Percentiles rank a stretch among this genome's conserved stretches.
These are phyloP conservation scores for Tragopan temminckii DNA, from an alignment of 2,797 vertebrate species.

Conservation along the genomic window DNA sequence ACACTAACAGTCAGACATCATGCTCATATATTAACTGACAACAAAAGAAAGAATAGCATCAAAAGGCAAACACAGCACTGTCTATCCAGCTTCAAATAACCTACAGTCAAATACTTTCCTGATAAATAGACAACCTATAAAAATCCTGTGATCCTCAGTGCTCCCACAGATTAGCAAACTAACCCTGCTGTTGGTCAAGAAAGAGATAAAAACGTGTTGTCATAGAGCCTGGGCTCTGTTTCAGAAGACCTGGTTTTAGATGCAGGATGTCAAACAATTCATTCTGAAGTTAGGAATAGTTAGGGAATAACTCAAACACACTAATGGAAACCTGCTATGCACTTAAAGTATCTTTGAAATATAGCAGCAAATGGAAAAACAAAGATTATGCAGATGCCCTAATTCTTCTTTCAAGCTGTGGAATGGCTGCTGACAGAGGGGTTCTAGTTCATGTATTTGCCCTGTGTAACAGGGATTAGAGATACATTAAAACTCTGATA, in stretches of 20 bases:
- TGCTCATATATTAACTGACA: neutral
- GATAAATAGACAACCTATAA: neutral
- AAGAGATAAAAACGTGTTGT: neutral
- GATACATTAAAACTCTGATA: neutral
- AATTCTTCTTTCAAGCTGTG: neutral
- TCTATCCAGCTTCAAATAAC: neutral
- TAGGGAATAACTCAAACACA: neutral
- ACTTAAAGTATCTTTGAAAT: neutral
- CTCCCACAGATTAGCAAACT: neutral
- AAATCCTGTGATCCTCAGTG: neutral
- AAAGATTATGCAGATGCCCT: neutral
- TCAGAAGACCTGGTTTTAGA: neutral
- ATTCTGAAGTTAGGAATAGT: neutral
- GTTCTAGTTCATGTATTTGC: neutral
- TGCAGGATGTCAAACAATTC: neutral
- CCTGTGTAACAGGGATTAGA: neutral
- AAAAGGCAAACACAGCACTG: neutral
- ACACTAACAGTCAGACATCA: neutral
- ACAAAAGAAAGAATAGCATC: neutral
- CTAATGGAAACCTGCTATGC: neutral
- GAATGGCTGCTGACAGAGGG: neutral
- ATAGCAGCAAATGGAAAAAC: neutral
- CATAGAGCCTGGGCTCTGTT: neutral
- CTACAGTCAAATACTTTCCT: neutral
- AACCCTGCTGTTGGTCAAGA: neutral